Percentiles rank a stretch among this genome's conserved stretches.
These are phyloP conservation scores for Branchellion lobata DNA, from an alignment of 2,888 invertebrate genomes.

Conservation along the genomic window DNA sequence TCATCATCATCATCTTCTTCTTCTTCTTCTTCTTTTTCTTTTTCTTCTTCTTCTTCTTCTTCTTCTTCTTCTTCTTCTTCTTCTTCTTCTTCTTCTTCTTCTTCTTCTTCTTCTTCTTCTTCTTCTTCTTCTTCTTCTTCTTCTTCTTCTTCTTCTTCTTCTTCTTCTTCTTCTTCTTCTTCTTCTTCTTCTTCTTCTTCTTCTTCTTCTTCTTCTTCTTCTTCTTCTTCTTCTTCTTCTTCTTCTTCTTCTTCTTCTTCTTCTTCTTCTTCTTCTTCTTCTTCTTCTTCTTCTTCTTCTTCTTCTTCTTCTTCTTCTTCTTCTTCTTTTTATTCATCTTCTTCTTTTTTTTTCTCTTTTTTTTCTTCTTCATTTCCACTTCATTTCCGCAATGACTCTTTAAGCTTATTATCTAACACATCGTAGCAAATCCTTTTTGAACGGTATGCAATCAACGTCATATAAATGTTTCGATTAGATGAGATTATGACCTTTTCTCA, in stretches of 20 bases:
- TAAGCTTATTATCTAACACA: too few relatives aligned
- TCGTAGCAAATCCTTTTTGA: too few relatives aligned
- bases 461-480: too few relatives aligned
- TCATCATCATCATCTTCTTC: constrained; percentile 51
- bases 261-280: constrained; percentile 26
- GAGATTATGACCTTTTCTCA: too few relatives aligned
- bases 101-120: constrained; percentile 34
- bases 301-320: constrained; percentile 24
- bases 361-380: too few relatives aligned
- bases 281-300: constrained; percentile 31
- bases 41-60: too few relatives aligned
- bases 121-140: constrained; percentile 29
- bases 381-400: too few relatives aligned
- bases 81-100: constrained; percentile 11
- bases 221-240: constrained; percentile 21
- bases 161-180: constrained; percentile 8
- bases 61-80: too few relatives aligned
- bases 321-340: too few relatives aligned
- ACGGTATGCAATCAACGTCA: too few relatives aligned
- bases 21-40: too few relatives aligned
- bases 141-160: neutral
- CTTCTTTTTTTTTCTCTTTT: neutral
- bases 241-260: constrained; percentile 25
- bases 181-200: constrained; percentile 15
- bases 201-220: constrained; percentile 30